Evolutionary conservation across 2,888 invertebrate genomes (phyloP).

Genomic region (Andrena trimmerana): DNA sequence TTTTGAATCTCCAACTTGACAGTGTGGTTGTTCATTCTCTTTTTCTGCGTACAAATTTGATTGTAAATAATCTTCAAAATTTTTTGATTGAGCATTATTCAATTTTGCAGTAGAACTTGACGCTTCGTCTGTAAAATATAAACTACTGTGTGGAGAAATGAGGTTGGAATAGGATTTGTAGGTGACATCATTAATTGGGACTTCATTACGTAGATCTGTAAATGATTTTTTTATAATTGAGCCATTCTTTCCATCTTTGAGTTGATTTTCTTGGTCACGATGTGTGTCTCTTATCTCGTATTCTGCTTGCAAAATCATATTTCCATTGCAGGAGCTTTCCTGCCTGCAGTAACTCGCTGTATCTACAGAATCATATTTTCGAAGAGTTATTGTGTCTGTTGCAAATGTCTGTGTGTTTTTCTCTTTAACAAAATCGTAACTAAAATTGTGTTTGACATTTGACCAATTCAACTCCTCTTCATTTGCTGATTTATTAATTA

Average conservation of each 20-base stretch:
- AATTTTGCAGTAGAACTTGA: constrained; percentile 53
- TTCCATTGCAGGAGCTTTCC: not conserved
- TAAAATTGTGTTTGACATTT: constrained; percentile 7
- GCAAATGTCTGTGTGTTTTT: constrained; percentile 12
- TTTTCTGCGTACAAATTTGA: constrained; percentile 5
- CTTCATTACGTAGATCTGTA: not conserved
- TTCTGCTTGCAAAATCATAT: not conserved
- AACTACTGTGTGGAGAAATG: constrained; percentile 64
- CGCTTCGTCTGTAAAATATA: constrained; percentile 68
- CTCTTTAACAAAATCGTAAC: constrained; percentile 4
- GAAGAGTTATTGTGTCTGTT: constrained; percentile 29
- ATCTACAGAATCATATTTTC: constrained; percentile 1
- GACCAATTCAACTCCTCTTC: constrained; percentile 41
- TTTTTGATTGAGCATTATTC: constrained; percentile 7
- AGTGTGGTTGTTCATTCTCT: not conserved
- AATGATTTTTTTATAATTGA: not conserved
- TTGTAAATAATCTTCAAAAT: constrained; percentile 2
- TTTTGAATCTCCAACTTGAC: not conserved
- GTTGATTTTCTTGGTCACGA: not conserved
- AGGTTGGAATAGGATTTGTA: constrained; percentile 57
- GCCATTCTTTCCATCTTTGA: not conserved
- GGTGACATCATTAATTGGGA: not conserved
- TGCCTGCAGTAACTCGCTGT: not conserved
- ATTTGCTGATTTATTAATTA: constrained; percentile 25
- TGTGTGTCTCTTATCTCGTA: not conserved